Base-by-base conservation (phyloP, 2,113 vertebrate species). In the Oreochromis aureus region DNA sequence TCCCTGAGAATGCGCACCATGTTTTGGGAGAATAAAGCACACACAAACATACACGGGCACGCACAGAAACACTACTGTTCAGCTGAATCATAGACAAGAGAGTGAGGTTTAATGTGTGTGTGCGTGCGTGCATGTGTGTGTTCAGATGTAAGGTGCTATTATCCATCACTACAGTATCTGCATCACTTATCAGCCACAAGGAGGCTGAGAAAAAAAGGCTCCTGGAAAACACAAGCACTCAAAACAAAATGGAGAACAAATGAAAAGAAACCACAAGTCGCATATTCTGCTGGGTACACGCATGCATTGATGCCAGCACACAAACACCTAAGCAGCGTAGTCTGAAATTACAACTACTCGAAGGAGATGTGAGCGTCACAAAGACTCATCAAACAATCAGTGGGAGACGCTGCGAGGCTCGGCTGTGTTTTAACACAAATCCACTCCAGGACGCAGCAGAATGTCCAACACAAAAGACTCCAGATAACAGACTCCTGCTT, bases 161-260 rank as follows among this genome's bases (percentile, higher is more conserved):
- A 92, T 95, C 86, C 91, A 94, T 93, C 90, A 89, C 83, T 91
- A 69, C 19, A 69, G 34, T 69, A 93, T 94, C 93, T 93, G 87
- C 91, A 93, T 94, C 90, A 89, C 90, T 91, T 93, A 95, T 94
- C 92, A 90, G 87, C 81, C 83, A 87, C 90, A 90, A 93, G 81
- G 71, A 93, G 59, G 80, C 53, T 55, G 83, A 92, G 73, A 6
- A 30, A 89, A 87, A 51, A 76, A 84, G 66, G 18, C 84, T 86
- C 48, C 56, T 30, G 58, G 46, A 87, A 87, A 89, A 92, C 34
- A 82, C 69, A 89, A 58, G 46, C 86, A 71, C 83, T 89, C 13
- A 2, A 91, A 91, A 89, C 86, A 91, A 91, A 92, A 93, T 91
- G 82, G 76, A 91, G 87, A 91, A 84, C 51, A 88, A 93, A 92